phyloP scores from a whole-genome alignment of 2,888 invertebrate species.

The Stenurella melanura region DNA sequence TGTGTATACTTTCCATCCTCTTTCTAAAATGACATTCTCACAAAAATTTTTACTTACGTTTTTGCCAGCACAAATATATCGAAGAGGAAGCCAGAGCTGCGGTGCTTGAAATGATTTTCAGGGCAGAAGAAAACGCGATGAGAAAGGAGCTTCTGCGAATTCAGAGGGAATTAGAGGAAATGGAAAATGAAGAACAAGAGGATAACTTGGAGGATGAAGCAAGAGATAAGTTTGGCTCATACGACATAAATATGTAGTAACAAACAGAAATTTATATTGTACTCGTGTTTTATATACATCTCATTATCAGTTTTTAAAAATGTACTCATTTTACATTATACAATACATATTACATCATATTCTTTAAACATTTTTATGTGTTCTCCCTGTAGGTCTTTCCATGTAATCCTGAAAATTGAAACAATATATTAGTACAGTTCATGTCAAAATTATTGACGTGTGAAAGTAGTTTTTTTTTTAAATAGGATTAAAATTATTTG shows the following conservation, averaged over 20 bases:
- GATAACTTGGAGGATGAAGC: conserved; percentile 61
- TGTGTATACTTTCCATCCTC: too few species aligned
- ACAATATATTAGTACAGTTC: neutral
- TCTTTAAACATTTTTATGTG: neutral
- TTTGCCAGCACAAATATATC: conserved; percentile 64
- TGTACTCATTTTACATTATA: conserved; percentile 12
- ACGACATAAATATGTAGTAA: conserved; percentile 39
- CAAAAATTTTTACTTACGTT: conserved; percentile 16
- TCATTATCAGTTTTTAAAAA: neutral
- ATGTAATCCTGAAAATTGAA: neutral
- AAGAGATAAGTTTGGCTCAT: conserved; percentile 63
- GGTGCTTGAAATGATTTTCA: conserved; percentile 67
- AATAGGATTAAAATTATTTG: too few species aligned
- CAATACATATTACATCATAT: too few species aligned
- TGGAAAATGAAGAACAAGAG: conserved; percentile 60
- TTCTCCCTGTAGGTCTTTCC: neutral
- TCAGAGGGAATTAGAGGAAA: conserved; percentile 59
- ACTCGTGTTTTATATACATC: neutral
- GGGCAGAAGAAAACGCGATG: conserved; percentile 67
- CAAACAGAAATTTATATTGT: neutral
- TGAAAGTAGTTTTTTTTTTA: too few species aligned
- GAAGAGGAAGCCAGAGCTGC: conserved; percentile 69
- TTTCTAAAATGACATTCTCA: neutral
- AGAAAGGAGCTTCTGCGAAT: conserved; percentile 65
- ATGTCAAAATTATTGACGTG: neutral